Conservation (phyloP, 2,797 vertebrate genomes). For the Rhabdomys pumilio region DNA sequence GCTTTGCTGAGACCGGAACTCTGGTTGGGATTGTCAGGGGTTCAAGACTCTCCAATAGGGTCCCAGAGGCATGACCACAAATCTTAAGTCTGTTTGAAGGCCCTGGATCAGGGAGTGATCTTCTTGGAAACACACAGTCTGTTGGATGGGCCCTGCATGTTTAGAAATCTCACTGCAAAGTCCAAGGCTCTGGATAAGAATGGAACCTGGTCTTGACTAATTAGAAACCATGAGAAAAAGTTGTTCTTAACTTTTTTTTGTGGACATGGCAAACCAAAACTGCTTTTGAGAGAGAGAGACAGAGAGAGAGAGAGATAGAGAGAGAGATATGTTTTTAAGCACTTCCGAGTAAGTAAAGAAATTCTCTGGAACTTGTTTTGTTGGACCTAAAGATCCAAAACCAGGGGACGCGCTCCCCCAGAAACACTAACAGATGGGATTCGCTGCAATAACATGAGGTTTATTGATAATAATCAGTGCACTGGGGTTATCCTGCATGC, state of each 20-base stretch:
- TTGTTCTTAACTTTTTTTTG: not conserved
- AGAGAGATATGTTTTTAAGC: not conserved
- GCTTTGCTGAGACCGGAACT: not conserved
- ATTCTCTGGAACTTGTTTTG: not conserved
- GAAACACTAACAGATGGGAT: too few relatives aligned
- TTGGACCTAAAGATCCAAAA: too few relatives aligned
- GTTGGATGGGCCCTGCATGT: not conserved
- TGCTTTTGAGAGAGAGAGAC: too few relatives aligned
- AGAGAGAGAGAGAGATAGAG: not conserved
- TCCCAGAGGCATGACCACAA: not conserved
- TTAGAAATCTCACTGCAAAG: not conserved
- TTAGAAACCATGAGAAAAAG: constrained; percentile 8
- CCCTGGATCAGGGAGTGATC: not conserved
- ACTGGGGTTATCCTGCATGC: too few relatives aligned
- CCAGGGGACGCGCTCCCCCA: too few relatives aligned
- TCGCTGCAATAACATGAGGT: too few relatives aligned
- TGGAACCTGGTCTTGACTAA: not conserved
- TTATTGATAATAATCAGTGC: too few relatives aligned
- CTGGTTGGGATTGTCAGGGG: not conserved
- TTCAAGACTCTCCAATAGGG: not conserved
- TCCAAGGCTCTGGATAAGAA: not conserved
- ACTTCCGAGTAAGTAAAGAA: constrained; percentile 2
- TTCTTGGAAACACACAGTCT: not conserved
- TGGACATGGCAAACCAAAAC: not conserved
- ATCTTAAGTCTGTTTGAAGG: not conserved